Conservation (phyloP, 2,888 invertebrate genomes). For the Anodontia alba region DNA sequence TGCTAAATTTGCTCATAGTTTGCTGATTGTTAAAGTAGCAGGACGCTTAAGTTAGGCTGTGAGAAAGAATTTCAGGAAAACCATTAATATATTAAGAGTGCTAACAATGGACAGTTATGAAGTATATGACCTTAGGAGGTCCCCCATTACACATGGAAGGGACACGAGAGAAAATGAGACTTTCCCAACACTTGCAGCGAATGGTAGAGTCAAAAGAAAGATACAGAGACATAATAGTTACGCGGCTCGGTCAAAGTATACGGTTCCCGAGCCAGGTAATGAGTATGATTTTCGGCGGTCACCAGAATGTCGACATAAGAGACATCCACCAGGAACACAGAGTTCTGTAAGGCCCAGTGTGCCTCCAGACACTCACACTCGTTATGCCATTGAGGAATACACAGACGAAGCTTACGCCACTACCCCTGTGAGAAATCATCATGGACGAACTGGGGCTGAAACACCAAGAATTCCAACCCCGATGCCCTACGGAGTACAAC, state of each 20-base stretch:
- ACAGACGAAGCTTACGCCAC: not conserved
- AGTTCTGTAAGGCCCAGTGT: conserved; percentile 34
- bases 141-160: not conserved
- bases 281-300: conserved; percentile 56
- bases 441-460: conserved; percentile 18
- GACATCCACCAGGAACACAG: conserved; percentile 7
- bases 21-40: no score
- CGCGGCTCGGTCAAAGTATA: not conserved
- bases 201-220: not conserved
- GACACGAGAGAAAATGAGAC: not conserved
- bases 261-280: conserved; percentile 43
- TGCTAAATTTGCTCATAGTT: no score
- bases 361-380: conserved; percentile 39
- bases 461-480: conserved; percentile 37
- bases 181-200: not conserved
- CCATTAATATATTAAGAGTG: no score
- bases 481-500: conserved; percentile 33
- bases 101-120: not conserved
- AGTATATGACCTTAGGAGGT: not conserved
- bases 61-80: no score
- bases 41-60: no score
- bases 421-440: not conserved
- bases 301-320: conserved; percentile 34
- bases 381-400: not conserved
- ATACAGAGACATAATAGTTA: not conserved